phyloP scores from a whole-genome alignment of 2,888 invertebrate species.

The Nowickia ferox region DNA sequence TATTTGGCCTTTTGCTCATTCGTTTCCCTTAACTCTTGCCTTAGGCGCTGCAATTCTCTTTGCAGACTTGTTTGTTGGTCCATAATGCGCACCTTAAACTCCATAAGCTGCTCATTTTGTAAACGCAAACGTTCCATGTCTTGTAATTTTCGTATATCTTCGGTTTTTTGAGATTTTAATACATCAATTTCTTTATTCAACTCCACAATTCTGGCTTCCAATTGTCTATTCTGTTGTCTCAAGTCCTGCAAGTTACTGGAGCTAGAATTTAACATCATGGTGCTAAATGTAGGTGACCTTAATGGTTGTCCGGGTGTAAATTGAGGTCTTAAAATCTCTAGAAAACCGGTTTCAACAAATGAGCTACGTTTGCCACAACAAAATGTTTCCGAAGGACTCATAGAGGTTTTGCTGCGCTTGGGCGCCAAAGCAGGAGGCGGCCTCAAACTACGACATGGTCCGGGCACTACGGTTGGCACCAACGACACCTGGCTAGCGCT shows the following conservation, averaged over 20 bases:
- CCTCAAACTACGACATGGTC: slow-evolving; percentile 74
- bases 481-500: slow-evolving; percentile 79
- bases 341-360: slow-evolving; percentile 95
- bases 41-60: slow-evolving; percentile 92
- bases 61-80: slow-evolving; percentile 93
- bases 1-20: slow-evolving; percentile 92
- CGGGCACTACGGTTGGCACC: slow-evolving; percentile 72
- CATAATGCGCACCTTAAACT: slow-evolving; percentile 97
- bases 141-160: slow-evolving; percentile 94
- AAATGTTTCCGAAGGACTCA: slow-evolving; percentile 84
- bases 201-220: slow-evolving; percentile 73
- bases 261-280: slow-evolving; percentile 74
- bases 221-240: slow-evolving; percentile 64
- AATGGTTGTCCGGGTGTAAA: slow-evolving; percentile 93
- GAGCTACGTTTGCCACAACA: slow-evolving; percentile 86
- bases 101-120: slow-evolving; percentile 95
- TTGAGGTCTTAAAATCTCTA: slow-evolving; percentile 94
- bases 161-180: slow-evolving; percentile 94
- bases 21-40: slow-evolving; percentile 93
- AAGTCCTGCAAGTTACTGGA: slow-evolving; percentile 75
- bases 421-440: slow-evolving; percentile 76
- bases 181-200: slow-evolving; percentile 89
- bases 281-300: slow-evolving; percentile 85
- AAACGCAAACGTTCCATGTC: slow-evolving; percentile 95
- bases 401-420: slow-evolving; percentile 80